Percentiles rank a stretch among this genome's conserved stretches.
phyloP scores from a whole-genome alignment of 2,113 vertebrate species.

The Cyrtonyx montezumae region DNA sequence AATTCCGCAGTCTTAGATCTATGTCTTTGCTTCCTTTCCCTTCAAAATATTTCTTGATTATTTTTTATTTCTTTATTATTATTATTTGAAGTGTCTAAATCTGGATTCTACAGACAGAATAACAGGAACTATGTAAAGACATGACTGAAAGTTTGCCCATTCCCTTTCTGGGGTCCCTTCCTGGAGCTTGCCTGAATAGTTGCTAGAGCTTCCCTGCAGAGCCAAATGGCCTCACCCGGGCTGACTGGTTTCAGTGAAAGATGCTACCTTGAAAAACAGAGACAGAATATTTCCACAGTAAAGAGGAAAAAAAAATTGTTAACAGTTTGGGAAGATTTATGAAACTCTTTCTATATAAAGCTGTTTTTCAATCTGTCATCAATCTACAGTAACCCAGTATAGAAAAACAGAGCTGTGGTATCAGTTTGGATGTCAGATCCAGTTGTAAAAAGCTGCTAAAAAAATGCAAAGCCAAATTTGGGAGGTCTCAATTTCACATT shows the following conservation, averaged over 20 bases:
- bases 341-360: constrained; percentile 37
- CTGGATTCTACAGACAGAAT: too few relatives aligned
- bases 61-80: too few relatives aligned
- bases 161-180: too few relatives aligned
- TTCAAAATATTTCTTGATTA: background rate
- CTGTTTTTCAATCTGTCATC: constrained; percentile 62
- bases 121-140: too few relatives aligned
- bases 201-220: background rate
- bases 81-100: too few relatives aligned
- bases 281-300: constrained; percentile 25
- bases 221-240: constrained; percentile 5
- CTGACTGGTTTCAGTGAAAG: background rate
- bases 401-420: constrained; percentile 45
- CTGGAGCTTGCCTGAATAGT: background rate
- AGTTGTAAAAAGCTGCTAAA: constrained; percentile 62
- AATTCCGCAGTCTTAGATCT: background rate
- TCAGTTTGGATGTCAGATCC: constrained; percentile 39
- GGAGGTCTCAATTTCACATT: constrained; percentile 27
- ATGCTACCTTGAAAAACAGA: constrained; percentile 7
- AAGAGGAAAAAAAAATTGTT: constrained; percentile 16
- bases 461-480: constrained; percentile 38
- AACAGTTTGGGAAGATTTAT: constrained; percentile 40
- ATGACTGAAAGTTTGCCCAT: too few relatives aligned
- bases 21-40: background rate
- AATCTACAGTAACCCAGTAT: constrained; percentile 31